Base-by-base conservation (phyloP, 2,113 vertebrate genomes). In the Hydropotes inermis region DNA sequence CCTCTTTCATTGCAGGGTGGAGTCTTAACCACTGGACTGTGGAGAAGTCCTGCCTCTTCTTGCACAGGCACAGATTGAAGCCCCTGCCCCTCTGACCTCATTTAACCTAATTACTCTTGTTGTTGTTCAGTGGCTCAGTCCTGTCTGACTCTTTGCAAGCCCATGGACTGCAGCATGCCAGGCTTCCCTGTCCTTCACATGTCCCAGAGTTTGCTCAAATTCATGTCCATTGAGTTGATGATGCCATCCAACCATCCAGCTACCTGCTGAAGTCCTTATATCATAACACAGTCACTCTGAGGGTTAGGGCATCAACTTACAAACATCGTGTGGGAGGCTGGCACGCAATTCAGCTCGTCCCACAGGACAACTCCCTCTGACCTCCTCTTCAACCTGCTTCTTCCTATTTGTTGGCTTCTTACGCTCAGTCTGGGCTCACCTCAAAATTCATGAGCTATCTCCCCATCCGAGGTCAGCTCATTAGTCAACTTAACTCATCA, bases 211-310 rank as follows among this genome's bases (percentile, higher is more conserved):
- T 74, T 25, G 19, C 67, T 74, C 36, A 74, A 23, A 74, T 5
- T 39, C 67, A 25, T 13, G 67, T 74, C 67, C 67, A 13, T 7
- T 39, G 67, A 39, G 67, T 70, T 70, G 67, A 2, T 70, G n/a
- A 70, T 39, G 21, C 19, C 19, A 36, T 70, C 67, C 67, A 70
- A 39, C 36, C 36, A 39, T 23, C 36, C 10, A 39, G 21, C 9
- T 12, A 23, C 67, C 10, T 1, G 15, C 58, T 23, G 5, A 43
- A 39, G 78, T 64, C 78, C 12, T 19, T 23, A 1, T 36, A 39
- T 30, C 1, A 2, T 11, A 16, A 9, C 9, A 30, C 1, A 23
- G 57, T 39, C 25, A 19, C 1, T 16, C 25, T 45, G 16, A 0
- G 4, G 50, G 78, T 81, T 33, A 81, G 28, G 28, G 45, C n/a